These are phyloP conservation scores for Geotrupes spiniger DNA, from an alignment of 2,888 invertebrate species.

Conservation along the genomic window DNA sequence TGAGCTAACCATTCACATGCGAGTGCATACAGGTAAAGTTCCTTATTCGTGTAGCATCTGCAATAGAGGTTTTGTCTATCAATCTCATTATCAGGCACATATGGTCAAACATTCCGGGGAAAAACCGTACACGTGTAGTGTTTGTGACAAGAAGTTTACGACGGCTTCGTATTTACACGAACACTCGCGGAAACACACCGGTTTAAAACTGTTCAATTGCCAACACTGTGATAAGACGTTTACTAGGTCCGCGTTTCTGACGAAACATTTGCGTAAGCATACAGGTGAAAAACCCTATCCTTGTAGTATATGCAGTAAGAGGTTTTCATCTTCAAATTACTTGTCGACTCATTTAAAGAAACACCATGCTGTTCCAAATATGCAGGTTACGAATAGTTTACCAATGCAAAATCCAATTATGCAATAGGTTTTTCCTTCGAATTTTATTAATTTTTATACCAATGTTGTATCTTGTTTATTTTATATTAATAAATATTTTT, in stretches of 20 bases:
- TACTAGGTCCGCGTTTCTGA: constrained; percentile 55
- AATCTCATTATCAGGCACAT: constrained; percentile 43
- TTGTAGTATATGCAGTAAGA: constrained; percentile 23
- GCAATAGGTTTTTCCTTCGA: constrained; percentile 36
- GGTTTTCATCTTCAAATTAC: constrained; percentile 25
- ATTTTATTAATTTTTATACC: no score
- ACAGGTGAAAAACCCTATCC: constrained; percentile 24
- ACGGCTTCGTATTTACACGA: constrained; percentile 43
- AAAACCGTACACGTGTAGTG: constrained; percentile 40
- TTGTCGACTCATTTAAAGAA: constrained; percentile 24
- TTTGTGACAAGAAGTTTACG: constrained; percentile 46
- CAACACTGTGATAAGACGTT: constrained; percentile 51
- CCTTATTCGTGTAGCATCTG: constrained; percentile 46
- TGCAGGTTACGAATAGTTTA: constrained; percentile 12
- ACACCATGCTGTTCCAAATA: constrained; percentile 14
- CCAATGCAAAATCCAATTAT: constrained; percentile 16
- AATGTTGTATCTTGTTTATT: no score
- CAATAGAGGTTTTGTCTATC: constrained; percentile 44
- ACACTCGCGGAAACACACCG: constrained; percentile 43
- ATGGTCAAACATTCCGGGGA: constrained; percentile 46
- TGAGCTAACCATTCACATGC: constrained; percentile 46
- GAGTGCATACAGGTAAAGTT: constrained; percentile 48
- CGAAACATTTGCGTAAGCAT: constrained; percentile 39
- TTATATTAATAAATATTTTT: no score
- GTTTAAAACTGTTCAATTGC: constrained; percentile 49